These are phyloP conservation scores for Cacatua alba DNA, from an alignment of 2,113 vertebrate genomes.

Conservation along the genomic window DNA sequence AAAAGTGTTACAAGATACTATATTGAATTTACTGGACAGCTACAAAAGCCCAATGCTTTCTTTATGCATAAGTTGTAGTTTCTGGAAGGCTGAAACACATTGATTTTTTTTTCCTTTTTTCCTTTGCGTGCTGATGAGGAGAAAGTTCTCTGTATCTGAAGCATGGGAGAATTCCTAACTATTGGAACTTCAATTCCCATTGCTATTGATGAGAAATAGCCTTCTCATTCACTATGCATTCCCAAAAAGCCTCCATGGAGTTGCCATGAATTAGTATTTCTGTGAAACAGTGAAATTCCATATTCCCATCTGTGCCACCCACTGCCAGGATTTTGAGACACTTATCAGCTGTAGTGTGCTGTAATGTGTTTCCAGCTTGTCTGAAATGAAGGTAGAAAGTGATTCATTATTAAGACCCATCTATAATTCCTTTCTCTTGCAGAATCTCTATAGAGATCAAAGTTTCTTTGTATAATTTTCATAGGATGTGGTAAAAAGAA, in stretches of 20 bases:
- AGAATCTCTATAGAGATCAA: not conserved
- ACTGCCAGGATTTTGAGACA: not conserved
- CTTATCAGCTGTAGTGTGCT: not conserved
- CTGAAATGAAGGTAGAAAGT: not conserved
- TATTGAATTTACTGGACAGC: not conserved
- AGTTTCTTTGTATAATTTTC: not conserved
- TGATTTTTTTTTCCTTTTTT: not conserved
- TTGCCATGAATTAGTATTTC: not conserved
- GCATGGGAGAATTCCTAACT: not conserved
- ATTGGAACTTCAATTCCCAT: not conserved
- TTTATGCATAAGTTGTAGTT: not conserved
- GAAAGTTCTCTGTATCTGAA: not conserved
- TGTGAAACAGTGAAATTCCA: not conserved
- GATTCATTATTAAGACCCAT: not conserved
- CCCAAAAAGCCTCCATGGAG: not conserved
- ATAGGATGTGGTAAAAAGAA: not conserved
- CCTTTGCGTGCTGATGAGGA: not conserved
- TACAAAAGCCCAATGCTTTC: not conserved
- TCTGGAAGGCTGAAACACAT: not conserved
- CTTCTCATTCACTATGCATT: not conserved
- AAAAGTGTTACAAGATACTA: not conserved
- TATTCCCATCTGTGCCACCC: not conserved
- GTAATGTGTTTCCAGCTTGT: not conserved
- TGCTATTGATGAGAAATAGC: not conserved
- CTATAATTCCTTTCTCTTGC: not conserved